A percentile compares a stretch with the other conserved stretches of the same genome.
Evolutionary conservation across 2,113 vertebrate species (phyloP).

Genomic region (Cebus imitator): DNA sequence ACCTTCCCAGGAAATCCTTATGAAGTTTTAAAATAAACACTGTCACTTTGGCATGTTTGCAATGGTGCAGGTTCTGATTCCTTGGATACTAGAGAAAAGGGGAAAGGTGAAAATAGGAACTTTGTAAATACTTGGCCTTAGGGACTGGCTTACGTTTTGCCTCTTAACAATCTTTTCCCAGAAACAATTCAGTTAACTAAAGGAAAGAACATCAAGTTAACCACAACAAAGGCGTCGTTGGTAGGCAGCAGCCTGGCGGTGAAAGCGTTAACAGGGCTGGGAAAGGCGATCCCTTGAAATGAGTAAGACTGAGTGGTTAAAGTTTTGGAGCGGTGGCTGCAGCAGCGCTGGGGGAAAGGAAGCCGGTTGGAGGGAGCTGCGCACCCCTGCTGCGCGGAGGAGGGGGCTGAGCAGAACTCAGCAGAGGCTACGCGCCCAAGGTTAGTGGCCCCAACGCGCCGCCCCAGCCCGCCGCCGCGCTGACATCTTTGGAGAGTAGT

Average conservation of each 20-base stretch:
- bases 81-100: background rate
- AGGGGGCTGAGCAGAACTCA: background rate
- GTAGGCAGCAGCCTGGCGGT: background rate
- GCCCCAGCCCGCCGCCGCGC: background rate
- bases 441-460: conserved; percentile 65
- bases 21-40: conserved; percentile 40
- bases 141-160: background rate
- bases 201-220: background rate
- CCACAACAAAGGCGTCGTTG: background rate
- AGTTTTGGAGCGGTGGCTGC: conserved; percentile 71
- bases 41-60: background rate
- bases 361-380: conserved; percentile 24
- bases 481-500: background rate
- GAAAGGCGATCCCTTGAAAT: conserved; percentile 69
- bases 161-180: background rate
- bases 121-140: background rate
- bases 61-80: background rate
- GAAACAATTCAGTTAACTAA: background rate
- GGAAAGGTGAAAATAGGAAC: background rate
- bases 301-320: conserved; percentile 67
- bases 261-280: conserved; percentile 79
- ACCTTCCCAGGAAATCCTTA: conserved; percentile 17
- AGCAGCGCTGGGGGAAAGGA: background rate
- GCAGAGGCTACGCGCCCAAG: conserved; percentile 50
- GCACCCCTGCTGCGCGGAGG: background rate